Evolutionary conservation across 2,797 vertebrate species (phyloP), one percentile per base, ranked within the genome.

Genomic region (Craterocephalus amniculus): DNA sequence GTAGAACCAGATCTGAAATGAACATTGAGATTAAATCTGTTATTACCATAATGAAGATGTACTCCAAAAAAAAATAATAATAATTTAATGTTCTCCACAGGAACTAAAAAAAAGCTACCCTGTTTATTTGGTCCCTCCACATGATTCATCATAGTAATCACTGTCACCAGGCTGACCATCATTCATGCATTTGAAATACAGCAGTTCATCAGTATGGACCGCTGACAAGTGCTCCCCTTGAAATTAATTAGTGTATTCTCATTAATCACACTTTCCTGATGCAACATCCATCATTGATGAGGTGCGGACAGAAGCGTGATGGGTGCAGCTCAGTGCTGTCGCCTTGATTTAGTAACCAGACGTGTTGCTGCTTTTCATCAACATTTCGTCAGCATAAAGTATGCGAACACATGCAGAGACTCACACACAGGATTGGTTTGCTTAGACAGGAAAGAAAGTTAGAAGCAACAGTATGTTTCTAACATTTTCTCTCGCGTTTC

Each of bases 1-100:
- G 80, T 97, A 98, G 91, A 96, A 98, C 97, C 97, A 97, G 87
- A 97, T 97, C 96, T 97, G 93, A 64, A 92, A 89, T 62, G 40
- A 62, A 82, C 34, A 87, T 31, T 6, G 34, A 79, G 40, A 66
- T 2, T 3, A 70, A 24, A 34, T 68, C 14, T 40, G 40, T 71
- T 16, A 72, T 70, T 26, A 54, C 48, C 10, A 57, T 43, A 43
- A 67, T 54, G 22, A 40, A 72, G 10, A 52, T 26, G 29, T 52
- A 67, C 22, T 18, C 54, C 45, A 48, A 13, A 49, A 59, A 1
- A 10, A 71, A 81, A 80, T 60, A 62, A 35, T 56, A 59, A 79
- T 29, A 72, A 66, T 54, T 34, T 36, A 29, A 72, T n/a, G 20
- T 72, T 67, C 52, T 12, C 22, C 2, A 40, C 12, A 69, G 45